phyloP scores from a whole-genome alignment of 2,797 vertebrate species.

The Bothrops alternatus region DNA sequence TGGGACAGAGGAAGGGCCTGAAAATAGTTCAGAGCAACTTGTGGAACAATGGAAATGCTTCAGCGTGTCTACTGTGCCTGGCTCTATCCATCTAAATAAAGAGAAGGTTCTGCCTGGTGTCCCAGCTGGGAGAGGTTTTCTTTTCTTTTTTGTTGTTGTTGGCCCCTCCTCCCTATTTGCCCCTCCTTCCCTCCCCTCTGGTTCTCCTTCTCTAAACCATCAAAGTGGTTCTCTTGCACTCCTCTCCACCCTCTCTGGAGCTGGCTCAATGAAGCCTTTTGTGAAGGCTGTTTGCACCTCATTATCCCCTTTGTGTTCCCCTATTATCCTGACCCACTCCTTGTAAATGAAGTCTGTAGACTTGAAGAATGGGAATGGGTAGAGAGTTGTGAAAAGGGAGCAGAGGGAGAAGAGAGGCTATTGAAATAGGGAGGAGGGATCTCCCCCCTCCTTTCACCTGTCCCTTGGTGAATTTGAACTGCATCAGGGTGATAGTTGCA shows the following conservation, averaged over 20 bases:
- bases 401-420: not conserved
- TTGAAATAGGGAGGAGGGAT: constrained; percentile 4
- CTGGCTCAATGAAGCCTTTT: constrained; percentile 62
- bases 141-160: constrained; percentile 17
- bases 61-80: not conserved
- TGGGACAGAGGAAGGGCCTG: not conserved
- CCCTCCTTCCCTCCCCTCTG: not conserved
- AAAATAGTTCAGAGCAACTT: not conserved
- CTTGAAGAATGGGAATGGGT: constrained; percentile 7
- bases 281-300: constrained; percentile 72
- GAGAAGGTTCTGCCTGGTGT: constrained; percentile 37
- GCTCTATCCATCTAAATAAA: constrained; percentile 61
- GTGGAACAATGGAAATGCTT: not conserved
- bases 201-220: not conserved
- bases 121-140: constrained; percentile 50
- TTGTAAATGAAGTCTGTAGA: constrained; percentile 72
- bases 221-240: not conserved
- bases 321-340: constrained; percentile 16
- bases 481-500: not conserved
- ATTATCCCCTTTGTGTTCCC: constrained; percentile 73
- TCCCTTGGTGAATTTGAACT: constrained; percentile 1
- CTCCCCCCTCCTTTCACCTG: not conserved
- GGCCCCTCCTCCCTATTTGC: constrained; percentile 23
- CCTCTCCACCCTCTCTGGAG: not conserved
- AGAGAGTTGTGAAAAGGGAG: not conserved